A percentile compares a stretch with the other conserved stretches of the same genome.
Conservation (phyloP, 1,140 invertebrate genomes). For the Bombus soroeensis region DNA sequence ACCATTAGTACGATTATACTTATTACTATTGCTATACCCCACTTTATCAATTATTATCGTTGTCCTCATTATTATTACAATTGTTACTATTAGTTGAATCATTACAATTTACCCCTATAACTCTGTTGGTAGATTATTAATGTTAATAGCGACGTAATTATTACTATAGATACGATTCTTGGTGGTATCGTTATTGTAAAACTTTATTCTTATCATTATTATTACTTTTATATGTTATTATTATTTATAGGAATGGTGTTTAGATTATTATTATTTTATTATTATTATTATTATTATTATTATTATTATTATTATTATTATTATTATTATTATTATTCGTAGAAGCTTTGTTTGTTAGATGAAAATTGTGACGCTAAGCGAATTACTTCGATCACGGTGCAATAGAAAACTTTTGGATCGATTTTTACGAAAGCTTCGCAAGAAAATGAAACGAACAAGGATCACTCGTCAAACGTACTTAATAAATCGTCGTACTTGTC, state of each 20-base stretch:
- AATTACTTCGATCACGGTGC: conserved; percentile 20
- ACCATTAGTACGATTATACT: conserved; percentile 50
- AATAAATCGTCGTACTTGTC: background rate
- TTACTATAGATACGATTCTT: conserved; percentile 45
- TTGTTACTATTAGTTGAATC: conserved; percentile 51
- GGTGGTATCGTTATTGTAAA: conserved; percentile 50
- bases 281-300: conserved; percentile 62
- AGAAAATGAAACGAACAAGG: conserved; percentile 18
- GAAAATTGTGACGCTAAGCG: conserved; percentile 27
- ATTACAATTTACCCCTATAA: conserved; percentile 56
- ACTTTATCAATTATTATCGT: conserved; percentile 55
- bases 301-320: conserved; percentile 53
- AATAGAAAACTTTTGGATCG: conserved; percentile 42
- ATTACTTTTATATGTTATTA: conserved; percentile 62
- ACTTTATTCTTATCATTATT: conserved; percentile 62
- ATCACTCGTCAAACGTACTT: conserved; percentile 57
- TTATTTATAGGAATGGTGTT: conserved; percentile 55
- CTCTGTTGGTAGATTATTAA: conserved; percentile 53
- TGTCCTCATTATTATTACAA: conserved; percentile 59
- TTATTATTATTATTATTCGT: conserved; percentile 39
- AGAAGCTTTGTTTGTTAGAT: conserved; percentile 36
- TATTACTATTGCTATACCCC: conserved; percentile 49
- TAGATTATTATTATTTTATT: conserved; percentile 45
- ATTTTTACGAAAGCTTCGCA: conserved; percentile 41
- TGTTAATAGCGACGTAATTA: conserved; percentile 46